These are phyloP conservation scores for Chironex yamaguchii DNA, from an alignment of 30 jellyfish, hydroid and myxozoan species.

Conservation along the genomic window DNA sequence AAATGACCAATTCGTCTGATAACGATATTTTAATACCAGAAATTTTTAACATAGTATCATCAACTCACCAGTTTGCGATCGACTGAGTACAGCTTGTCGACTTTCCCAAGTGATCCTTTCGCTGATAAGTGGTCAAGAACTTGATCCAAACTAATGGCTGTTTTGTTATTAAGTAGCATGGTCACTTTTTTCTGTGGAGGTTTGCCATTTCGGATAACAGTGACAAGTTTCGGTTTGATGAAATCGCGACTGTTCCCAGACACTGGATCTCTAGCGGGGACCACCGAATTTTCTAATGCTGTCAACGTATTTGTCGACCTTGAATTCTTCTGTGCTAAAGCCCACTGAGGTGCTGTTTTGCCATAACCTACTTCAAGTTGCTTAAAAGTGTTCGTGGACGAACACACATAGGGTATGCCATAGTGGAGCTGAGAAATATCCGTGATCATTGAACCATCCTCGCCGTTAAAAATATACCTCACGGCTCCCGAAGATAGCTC, in stretches of 20 bases:
- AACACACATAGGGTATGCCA: conserved; percentile 94
- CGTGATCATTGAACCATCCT: conserved; percentile 88
- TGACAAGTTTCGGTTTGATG: conserved; percentile 92
- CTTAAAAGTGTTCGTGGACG: conserved; percentile 88
- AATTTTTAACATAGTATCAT: neutral
- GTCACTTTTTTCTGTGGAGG: conserved; percentile 97
- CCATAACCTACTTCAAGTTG: conserved; percentile 95
- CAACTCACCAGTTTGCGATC: conserved; percentile 87
- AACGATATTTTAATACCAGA: no score
- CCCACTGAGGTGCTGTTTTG: conserved; percentile 27
- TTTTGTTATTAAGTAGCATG: conserved; percentile 80
- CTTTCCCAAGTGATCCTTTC: conserved; percentile 94
- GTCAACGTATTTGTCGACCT: conserved; percentile 71
- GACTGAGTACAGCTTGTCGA: conserved; percentile 83
- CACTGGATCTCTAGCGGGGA: neutral
- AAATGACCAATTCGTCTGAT: no score
- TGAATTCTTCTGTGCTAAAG: conserved; percentile 3
- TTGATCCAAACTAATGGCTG: conserved; percentile 95
- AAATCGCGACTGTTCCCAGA: conserved; percentile 66
- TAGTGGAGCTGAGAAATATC: conserved; percentile 93
- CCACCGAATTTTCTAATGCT: conserved; percentile 18
- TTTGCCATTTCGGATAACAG: conserved; percentile 94
- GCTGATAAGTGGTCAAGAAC: conserved; percentile 95
- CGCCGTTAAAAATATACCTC: conserved; percentile 86
- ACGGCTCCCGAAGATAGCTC: conserved; percentile 97